Evolutionary conservation across 2,113 vertebrate genomes (phyloP).

Genomic region (Cavia porcellus): DNA sequence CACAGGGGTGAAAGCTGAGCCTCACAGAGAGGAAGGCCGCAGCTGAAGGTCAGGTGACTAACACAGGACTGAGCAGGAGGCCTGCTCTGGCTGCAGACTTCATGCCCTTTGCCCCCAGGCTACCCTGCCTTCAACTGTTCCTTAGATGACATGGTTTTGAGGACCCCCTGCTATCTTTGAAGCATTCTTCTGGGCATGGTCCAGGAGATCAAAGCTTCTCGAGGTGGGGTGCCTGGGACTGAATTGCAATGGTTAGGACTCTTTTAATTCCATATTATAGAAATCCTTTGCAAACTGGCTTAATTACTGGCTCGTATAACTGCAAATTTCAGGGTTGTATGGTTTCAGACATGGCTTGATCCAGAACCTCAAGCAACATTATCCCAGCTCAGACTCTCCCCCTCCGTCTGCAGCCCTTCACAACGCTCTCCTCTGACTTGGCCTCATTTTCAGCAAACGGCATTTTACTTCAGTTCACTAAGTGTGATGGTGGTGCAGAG

Average conservation of each 20-base stretch:
- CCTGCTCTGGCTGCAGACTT: background rate
- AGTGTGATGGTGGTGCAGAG: background rate
- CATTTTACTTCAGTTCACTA: background rate
- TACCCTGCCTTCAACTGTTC: background rate
- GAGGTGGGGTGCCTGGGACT: background rate
- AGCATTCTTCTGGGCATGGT: background rate
- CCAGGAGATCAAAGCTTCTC: background rate
- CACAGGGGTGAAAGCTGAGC: background rate
- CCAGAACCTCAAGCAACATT: background rate
- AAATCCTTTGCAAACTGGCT: background rate
- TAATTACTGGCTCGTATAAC: background rate
- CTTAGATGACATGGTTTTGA: background rate
- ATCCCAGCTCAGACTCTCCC: background rate
- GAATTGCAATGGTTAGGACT: background rate
- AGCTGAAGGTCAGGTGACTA: background rate
- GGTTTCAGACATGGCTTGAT: slow-evolving; percentile 48
- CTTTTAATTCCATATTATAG: background rate
- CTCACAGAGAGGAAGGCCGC: background rate
- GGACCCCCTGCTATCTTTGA: background rate
- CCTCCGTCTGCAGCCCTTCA: background rate
- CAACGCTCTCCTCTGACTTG: background rate
- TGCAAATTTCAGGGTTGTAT: background rate
- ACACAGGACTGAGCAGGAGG: background rate
- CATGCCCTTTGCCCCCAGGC: background rate
- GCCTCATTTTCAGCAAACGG: background rate